Percentiles rank a stretch among this genome's conserved stretches.
These are phyloP conservation scores for Chaitophorus viminalis DNA, from an alignment of 2,888 invertebrate species.

Conservation along the genomic window DNA sequence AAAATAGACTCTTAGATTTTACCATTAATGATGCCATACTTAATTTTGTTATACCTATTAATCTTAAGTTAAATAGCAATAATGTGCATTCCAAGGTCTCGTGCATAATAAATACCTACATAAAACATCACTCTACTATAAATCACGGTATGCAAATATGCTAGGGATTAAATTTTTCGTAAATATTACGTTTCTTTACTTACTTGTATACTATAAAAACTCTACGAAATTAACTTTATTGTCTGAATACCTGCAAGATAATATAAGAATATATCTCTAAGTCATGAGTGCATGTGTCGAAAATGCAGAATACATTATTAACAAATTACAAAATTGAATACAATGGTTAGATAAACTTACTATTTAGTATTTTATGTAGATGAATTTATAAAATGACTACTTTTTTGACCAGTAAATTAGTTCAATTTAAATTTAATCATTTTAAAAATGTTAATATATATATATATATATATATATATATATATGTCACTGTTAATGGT, in stretches of 20 bases:
- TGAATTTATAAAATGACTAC: background rate
- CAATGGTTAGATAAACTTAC: too few species aligned
- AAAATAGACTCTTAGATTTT: background rate
- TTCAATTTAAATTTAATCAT: background rate
- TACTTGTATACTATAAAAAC: too few species aligned
- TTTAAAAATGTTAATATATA: too few species aligned
- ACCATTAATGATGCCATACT: background rate
- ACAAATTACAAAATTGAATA: too few species aligned
- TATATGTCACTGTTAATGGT: too few species aligned
- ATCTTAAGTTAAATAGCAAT: background rate
- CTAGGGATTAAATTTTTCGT: background rate
- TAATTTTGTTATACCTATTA: background rate
- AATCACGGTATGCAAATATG: background rate
- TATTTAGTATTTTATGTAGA: too few species aligned
- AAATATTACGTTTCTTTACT: background rate
- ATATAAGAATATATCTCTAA: too few species aligned
- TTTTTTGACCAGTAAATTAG: background rate
- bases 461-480: too few species aligned
- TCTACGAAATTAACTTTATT: too few species aligned
- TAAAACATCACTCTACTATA: background rate
- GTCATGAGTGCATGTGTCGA: too few species aligned
- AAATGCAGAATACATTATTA: too few species aligned
- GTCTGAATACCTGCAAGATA: too few species aligned
- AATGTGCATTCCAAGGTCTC: background rate
- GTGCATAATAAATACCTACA: background rate